phyloP scores from a whole-genome alignment of 2,888 invertebrate species.

The Oxyteleia sp. region DNA sequence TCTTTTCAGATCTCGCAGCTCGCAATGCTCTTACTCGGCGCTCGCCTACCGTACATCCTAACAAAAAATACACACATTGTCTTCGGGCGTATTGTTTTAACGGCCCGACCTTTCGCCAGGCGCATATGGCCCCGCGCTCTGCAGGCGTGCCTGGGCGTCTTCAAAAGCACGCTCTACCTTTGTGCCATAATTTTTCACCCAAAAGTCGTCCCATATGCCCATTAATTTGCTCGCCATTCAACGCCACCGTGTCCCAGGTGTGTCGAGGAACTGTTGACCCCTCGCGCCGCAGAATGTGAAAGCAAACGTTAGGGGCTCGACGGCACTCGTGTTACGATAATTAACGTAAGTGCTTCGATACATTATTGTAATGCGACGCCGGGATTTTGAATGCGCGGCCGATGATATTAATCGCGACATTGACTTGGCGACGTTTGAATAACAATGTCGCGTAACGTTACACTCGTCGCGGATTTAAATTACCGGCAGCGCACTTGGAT shows the following conservation, averaged over 20 bases:
- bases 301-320: slow-evolving; percentile 36
- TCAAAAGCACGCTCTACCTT: slow-evolving; percentile 71
- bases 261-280: slow-evolving; percentile 69
- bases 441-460: slow-evolving; percentile 30
- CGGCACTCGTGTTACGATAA: slow-evolving; percentile 57
- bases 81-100: slow-evolving; percentile 78
- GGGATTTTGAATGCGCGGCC: slow-evolving; percentile 12
- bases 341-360: slow-evolving; percentile 64
- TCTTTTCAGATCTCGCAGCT: slow-evolving; percentile 47
- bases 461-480: slow-evolving; percentile 25
- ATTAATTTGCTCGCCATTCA: slow-evolving; percentile 81
- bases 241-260: slow-evolving; percentile 81
- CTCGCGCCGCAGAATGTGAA: slow-evolving; percentile 47
- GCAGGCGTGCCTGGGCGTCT: slow-evolving; percentile 58
- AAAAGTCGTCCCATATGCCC: slow-evolving; percentile 81
- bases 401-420: slow-evolving; percentile 45
- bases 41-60: slow-evolving; percentile 51
- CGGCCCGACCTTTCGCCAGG: slow-evolving; percentile 66
- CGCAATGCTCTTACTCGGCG: slow-evolving; percentile 50
- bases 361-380: slow-evolving; percentile 47
- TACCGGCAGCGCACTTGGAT: neutral
- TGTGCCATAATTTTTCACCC: slow-evolving; percentile 68
- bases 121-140: slow-evolving; percentile 74
- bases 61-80: slow-evolving; percentile 82
- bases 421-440: slow-evolving; percentile 18